Conservation (phyloP, 35 echinoderm and acorn worm genomes). For the Patiria miniata region DNA sequence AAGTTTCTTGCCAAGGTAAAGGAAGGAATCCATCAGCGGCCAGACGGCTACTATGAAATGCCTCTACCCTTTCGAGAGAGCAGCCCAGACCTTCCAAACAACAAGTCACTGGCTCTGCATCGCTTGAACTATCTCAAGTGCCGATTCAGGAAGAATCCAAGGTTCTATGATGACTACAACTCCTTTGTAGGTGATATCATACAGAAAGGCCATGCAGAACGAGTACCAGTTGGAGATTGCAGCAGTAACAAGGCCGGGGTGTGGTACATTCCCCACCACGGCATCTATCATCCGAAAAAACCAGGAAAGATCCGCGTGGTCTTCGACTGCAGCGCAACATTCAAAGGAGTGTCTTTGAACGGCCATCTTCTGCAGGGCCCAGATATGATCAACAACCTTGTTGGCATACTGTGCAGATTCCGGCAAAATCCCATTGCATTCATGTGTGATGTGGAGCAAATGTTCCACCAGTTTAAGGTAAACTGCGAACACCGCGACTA, state of each 20-base stretch:
- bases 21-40: not conserved
- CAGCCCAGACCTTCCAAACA: slow-evolving; percentile 27
- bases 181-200: slow-evolving; percentile 46
- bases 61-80: slow-evolving; percentile 41
- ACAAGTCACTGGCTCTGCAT: slow-evolving; percentile 16
- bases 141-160: not conserved
- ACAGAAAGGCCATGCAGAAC: slow-evolving; percentile 35
- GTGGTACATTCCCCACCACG: slow-evolving; percentile 75
- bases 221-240: not conserved
- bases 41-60: slow-evolving; percentile 58
- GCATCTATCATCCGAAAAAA: slow-evolving; percentile 72
- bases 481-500: slow-evolving; percentile 58
- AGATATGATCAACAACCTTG: slow-evolving; percentile 65
- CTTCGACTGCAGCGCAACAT: slow-evolving; percentile 1
- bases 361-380: slow-evolving; percentile 67
- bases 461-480: slow-evolving; percentile 70
- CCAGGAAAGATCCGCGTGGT: slow-evolving; percentile 71
- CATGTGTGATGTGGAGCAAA: slow-evolving; percentile 66
- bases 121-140: not conserved
- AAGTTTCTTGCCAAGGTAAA: not conserved
- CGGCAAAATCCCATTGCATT: slow-evolving; percentile 58
- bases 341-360: slow-evolving; percentile 50
- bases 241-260: not conserved
- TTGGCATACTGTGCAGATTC: slow-evolving; percentile 71
- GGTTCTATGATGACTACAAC: slow-evolving; percentile 37